These are phyloP conservation scores for Diplolepis rosae DNA, from an alignment of 2,888 invertebrate species.

Conservation along the genomic window DNA sequence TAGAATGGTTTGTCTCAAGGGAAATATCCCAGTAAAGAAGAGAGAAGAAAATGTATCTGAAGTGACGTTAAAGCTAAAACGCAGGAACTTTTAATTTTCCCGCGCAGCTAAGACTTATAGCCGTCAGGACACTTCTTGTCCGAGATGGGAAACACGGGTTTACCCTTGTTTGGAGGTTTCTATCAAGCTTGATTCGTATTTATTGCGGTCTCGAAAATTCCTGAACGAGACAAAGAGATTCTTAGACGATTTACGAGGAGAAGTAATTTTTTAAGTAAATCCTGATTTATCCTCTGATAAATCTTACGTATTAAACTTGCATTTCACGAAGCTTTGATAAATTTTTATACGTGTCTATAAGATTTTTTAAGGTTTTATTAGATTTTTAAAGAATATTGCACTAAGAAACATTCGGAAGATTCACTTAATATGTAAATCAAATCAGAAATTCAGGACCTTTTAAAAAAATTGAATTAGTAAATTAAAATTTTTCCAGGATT, in stretches of 20 bases:
- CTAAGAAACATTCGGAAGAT: no score
- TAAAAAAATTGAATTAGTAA: no score
- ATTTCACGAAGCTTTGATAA: no score
- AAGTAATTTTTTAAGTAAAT: slow-evolving; percentile 44
- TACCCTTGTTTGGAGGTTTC: slow-evolving; percentile 24
- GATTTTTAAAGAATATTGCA: no score
- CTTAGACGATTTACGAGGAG: slow-evolving; percentile 49
- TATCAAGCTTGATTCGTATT: slow-evolving; percentile 52
- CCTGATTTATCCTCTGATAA: not conserved
- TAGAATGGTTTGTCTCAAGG: slow-evolving; percentile 50
- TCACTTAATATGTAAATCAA: no score
- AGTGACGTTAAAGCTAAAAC: slow-evolving; percentile 14
- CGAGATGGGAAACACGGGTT: slow-evolving; percentile 22
- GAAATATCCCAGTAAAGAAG: slow-evolving; percentile 60
- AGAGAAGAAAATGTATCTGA: slow-evolving; percentile 24
- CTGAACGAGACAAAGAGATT: slow-evolving; percentile 39
- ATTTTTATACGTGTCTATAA: no score
- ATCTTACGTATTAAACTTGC: not conserved
- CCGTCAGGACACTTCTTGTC: slow-evolving; percentile 30
- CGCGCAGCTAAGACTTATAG: slow-evolving; percentile 43
- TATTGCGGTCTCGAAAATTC: slow-evolving; percentile 47
- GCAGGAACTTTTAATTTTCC: slow-evolving; percentile 53
- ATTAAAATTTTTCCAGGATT: no score
- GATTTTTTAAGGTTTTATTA: no score
- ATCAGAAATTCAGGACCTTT: no score